Base-by-base conservation (phyloP, 2,797 vertebrate species). In the Leptodactylus fallax region DNA sequence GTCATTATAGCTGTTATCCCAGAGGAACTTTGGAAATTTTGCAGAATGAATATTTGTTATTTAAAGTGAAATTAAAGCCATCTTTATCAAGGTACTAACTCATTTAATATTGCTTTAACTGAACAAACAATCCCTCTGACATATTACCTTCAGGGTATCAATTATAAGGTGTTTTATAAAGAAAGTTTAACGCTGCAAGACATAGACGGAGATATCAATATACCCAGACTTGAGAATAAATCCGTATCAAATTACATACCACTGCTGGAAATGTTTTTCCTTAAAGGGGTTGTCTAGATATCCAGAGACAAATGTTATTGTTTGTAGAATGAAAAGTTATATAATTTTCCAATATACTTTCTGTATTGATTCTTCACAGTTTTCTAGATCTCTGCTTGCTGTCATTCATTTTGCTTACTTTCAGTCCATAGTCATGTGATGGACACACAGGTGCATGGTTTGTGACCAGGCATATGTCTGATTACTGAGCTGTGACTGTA, bases 21-120 rank as follows among this genome's bases (percentile, higher is more conserved):
- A 84, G 47, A 84, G 69, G 82, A 11, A 58, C 27, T 7, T 60
- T 60, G 47, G 36, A 85, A 16, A 85, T 85, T 77, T 45, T 60
- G 23, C 36, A 84, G 36, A 85, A 63, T 63, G 13, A 49, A 19
- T 61, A 76, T 77, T 63, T 77, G 83, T 47, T 76, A 77, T 61
- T 85, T 77, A 63, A 23, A 61, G n/a, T 76, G 36, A 61, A 76
- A 74, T 80, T 45, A 47, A 61, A 80, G 61, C 58, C 55, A 58
- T 19, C 53, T 27, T 79, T 45, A 19, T 79, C 25, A 60, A 49
- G 25, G 17, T 79, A 19, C 3, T 0, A 19, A 45, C 78, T 80
- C 61, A 80, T 80, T n/a, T 61, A 80, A 47, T 63, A 80, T 80
- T 47, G 36, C 61, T 58, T 79, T 27, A 60, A 61, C 21, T 60